Base-by-base conservation (phyloP, 2,797 vertebrate species). In the Percopsis omiscomaycus region DNA sequence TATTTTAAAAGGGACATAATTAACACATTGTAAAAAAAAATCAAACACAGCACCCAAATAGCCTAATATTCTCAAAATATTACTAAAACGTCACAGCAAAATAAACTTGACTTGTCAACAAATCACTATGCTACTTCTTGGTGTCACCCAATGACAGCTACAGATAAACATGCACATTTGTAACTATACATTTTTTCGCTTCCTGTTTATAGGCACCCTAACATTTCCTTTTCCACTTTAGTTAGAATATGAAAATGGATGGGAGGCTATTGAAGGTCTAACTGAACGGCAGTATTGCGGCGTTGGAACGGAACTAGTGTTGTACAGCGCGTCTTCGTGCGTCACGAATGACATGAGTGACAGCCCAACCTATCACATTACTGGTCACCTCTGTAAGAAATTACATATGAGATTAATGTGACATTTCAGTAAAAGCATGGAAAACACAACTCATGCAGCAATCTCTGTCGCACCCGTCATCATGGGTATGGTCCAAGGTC, bases 341-440 rank as follows among this genome's bases (percentile, higher is more conserved):
- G 75, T 88, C 77, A 84, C 74, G 76, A 77, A 78, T 73, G 78
- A 83, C 32, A 42, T 73, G 73, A 69, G 73, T 82, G 76, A 79
- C 61, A 75, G 75, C 80, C 59, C 66, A 59, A 69, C 30, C 46
- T 61, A 64, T 63, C 80, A 73, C 89, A 89, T 87, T 89, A 90
- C 51, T 49, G 13, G 58, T 67, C 73, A 74, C 83, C 72, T 71
- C 81, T 81, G 83, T 78, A 75, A 65, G 76, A 89, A 90, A 92
- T 93, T 90, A 79, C 81, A 66, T 66, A 50, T 64, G 69, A 85
- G 77, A 82, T 80, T 85, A 73, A 75, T 84, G 78, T 92, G 92
- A 86, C 92, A 92, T 93, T 93, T 93, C 86, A 82, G 86, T 92
- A 92, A 93, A 92, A 92, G 91, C 92, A 73, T 68, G 56, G 63